phyloP scores from a whole-genome alignment of 2,113 vertebrate species.

The Galeopterus variegatus region DNA sequence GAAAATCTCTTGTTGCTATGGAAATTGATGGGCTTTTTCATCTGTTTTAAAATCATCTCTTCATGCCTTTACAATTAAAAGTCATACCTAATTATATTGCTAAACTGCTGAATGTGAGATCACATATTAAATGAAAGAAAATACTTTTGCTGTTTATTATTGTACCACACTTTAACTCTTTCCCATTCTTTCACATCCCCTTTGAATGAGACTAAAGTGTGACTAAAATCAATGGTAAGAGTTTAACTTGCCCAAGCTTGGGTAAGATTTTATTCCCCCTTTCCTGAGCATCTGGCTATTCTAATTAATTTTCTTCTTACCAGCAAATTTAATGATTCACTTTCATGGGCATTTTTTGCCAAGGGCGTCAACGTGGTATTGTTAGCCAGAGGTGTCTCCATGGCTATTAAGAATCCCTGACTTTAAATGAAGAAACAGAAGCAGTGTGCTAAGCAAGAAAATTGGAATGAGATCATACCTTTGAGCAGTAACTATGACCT shows the following conservation, averaged over 20 bases:
- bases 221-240: constrained; percentile 65
- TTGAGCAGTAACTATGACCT: not conserved
- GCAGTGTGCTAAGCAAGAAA: not conserved
- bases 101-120: constrained; percentile 40
- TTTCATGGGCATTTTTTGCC: constrained; percentile 51
- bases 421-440: constrained; percentile 33
- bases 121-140: constrained; percentile 49
- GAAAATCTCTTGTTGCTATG: constrained; percentile 76
- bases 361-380: constrained; percentile 18
- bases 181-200: constrained; percentile 59
- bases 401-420: constrained; percentile 42
- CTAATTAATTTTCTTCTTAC: constrained; percentile 75
- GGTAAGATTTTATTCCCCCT: constrained; percentile 64
- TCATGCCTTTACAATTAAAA: constrained; percentile 71
- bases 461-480: not conserved
- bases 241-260: constrained; percentile 62
- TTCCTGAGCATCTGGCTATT: constrained; percentile 74
- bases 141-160: constrained; percentile 8
- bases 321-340: constrained; percentile 66
- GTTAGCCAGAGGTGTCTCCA: constrained; percentile 61
- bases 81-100: constrained; percentile 73
- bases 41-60: constrained; percentile 69
- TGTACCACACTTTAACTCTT: constrained; percentile 62
- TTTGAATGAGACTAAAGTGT: constrained; percentile 33
- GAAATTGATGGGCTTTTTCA: constrained; percentile 51